These are phyloP conservation scores for Podarcis muralis DNA, from an alignment of 2,113 vertebrate genomes.

Conservation along the genomic window DNA sequence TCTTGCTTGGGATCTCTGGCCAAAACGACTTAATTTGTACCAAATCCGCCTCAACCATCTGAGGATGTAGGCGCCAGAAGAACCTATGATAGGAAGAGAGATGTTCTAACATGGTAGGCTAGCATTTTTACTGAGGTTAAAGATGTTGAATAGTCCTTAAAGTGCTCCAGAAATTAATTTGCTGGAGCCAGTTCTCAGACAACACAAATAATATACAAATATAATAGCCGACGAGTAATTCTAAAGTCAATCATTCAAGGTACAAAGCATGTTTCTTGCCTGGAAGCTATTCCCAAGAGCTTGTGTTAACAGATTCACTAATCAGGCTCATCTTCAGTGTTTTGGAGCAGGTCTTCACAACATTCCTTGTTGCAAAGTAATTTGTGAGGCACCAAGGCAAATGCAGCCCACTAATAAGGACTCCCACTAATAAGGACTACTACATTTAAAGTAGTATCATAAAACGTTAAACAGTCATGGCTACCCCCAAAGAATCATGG, in stretches of 20 bases:
- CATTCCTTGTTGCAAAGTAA: too few relatives aligned
- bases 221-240: neutral
- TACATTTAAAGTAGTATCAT: too few relatives aligned
- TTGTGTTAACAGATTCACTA: neutral
- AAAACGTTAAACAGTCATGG: too few relatives aligned
- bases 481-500: too few relatives aligned
- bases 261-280: neutral
- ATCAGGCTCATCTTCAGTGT: too few relatives aligned
- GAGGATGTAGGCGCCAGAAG: conserved; percentile 93
- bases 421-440: too few relatives aligned
- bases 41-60: conserved; percentile 85
- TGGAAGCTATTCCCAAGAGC: neutral
- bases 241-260: neutral
- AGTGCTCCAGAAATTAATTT: neutral
- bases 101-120: neutral
- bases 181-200: neutral
- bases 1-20: conserved; percentile 89
- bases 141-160: neutral
- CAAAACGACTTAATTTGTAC: conserved; percentile 89
- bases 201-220: neutral
- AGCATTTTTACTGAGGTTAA: neutral
- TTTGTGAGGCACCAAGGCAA: too few relatives aligned
- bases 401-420: too few relatives aligned
- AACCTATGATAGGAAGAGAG: conserved; percentile 77
- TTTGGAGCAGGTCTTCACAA: too few relatives aligned